A percentile compares a stretch with the other conserved stretches of the same genome.
Evolutionary conservation across 2,888 invertebrate species (phyloP).

Genomic region (Catocala fraxini): DNA sequence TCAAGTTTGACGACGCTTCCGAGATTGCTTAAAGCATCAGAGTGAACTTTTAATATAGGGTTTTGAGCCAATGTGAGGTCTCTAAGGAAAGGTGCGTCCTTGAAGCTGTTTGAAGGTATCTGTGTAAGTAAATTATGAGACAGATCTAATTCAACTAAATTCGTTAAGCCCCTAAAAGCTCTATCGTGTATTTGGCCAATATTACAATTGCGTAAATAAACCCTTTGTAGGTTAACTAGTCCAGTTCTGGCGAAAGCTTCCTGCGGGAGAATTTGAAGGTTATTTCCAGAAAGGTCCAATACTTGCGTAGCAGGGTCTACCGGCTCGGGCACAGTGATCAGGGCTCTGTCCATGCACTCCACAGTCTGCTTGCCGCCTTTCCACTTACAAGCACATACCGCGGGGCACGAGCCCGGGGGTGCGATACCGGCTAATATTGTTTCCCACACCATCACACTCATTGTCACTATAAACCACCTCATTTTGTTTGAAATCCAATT

Average conservation of each 20-base stretch:
- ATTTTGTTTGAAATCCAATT: slow-evolving; percentile 75
- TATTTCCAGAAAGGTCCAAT: slow-evolving; percentile 95
- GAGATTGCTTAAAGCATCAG: slow-evolving; percentile 91
- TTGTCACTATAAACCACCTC: slow-evolving; percentile 82
- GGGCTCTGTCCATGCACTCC: slow-evolving; percentile 94
- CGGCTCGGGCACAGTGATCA: slow-evolving; percentile 94
- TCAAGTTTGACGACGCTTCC: slow-evolving; percentile 94
- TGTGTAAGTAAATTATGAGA: slow-evolving; percentile 94
- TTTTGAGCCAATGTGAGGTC: slow-evolving; percentile 94
- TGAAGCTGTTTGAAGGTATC: slow-evolving; percentile 93
- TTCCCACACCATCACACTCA: slow-evolving; percentile 80
- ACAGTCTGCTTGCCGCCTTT: slow-evolving; percentile 97
- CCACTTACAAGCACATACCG: slow-evolving; percentile 96
- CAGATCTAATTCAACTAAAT: slow-evolving; percentile 96
- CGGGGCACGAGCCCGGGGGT: slow-evolving; percentile 90
- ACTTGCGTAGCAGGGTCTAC: slow-evolving; percentile 97
- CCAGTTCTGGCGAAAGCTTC: slow-evolving; percentile 94
- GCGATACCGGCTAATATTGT: slow-evolving; percentile 78
- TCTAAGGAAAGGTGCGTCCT: slow-evolving; percentile 93
- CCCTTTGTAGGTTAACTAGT: slow-evolving; percentile 94
- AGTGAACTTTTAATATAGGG: slow-evolving; percentile 93
- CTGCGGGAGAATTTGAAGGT: slow-evolving; percentile 93
- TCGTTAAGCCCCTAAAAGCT: slow-evolving; percentile 95
- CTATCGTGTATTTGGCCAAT: slow-evolving; percentile 95
- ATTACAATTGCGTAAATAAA: slow-evolving; percentile 94